Conservation (phyloP, 2,113 vertebrate genomes). For the Procavia capensis region DNA sequence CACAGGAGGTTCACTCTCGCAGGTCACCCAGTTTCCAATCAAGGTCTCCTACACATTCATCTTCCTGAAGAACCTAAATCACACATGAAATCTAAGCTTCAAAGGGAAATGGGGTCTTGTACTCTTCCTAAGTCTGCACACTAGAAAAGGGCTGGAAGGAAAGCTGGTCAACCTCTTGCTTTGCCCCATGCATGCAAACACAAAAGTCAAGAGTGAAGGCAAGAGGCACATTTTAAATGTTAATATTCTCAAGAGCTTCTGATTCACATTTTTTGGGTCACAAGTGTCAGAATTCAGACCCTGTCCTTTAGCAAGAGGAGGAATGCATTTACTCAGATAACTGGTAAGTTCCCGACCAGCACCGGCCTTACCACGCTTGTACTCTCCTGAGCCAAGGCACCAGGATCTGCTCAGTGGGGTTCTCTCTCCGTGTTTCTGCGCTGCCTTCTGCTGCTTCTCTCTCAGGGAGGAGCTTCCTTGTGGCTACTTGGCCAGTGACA, state of each 20-base stretch:
- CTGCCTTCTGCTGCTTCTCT: background rate
- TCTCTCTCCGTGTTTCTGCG: background rate
- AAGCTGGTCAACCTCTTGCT: accelerated
- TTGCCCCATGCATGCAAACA: accelerated
- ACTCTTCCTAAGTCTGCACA: background rate
- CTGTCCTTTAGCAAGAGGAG: background rate
- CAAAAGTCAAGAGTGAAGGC: background rate
- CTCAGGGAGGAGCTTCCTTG: background rate
- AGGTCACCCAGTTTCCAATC: background rate
- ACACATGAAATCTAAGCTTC: background rate
- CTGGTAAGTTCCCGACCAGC: background rate
- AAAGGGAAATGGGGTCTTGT: background rate
- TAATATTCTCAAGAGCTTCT: background rate
- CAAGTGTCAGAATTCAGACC: background rate
- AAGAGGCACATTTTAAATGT: background rate
- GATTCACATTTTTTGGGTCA: no score
- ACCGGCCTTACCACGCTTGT: background rate
- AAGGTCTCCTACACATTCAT: background rate
- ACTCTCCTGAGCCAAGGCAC: no score
- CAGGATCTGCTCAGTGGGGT: background rate
- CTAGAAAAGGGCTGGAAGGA: background rate
- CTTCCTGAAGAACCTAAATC: background rate
- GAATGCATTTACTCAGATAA: background rate
- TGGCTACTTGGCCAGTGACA: background rate
- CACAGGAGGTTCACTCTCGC: background rate